phyloP scores from a whole-genome alignment of 2,113 vertebrate species.

The Epinephelus cyanopodus region DNA sequence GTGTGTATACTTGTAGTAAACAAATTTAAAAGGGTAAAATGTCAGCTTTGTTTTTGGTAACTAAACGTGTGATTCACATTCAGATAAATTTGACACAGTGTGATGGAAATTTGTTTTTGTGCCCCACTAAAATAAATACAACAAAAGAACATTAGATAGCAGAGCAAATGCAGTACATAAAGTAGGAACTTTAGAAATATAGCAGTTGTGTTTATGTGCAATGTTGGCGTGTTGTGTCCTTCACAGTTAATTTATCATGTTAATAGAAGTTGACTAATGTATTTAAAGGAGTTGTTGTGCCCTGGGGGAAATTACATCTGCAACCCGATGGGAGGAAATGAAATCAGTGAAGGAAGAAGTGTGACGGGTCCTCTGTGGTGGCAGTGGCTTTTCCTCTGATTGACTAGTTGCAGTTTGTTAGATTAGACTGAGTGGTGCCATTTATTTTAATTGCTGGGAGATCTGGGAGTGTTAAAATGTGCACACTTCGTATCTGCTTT shows the following conservation, averaged over 20 bases:
- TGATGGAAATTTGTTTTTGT: neutral
- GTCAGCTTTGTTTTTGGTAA: conserved; percentile 27
- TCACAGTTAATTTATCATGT: conserved; percentile 25
- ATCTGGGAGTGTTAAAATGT: neutral
- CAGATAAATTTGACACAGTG: neutral
- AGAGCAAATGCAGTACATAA: neutral
- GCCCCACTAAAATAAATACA: neutral
- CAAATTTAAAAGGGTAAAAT: conserved; percentile 42
- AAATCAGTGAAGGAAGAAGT: conserved; percentile 14
- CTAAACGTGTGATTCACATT: conserved; percentile 6
- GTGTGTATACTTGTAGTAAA: conserved; percentile 19
- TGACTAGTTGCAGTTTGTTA: conserved; percentile 4
- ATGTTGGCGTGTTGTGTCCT: neutral
- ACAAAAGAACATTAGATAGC: neutral
- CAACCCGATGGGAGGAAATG: conserved; percentile 8
- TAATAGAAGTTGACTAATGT: conserved; percentile 19
- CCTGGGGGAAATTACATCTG: conserved; percentile 9
- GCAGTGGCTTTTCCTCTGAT: conserved; percentile 12
- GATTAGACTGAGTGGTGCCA: conserved; percentile 16
- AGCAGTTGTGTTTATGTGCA: neutral
- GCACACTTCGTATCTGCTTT: neutral
- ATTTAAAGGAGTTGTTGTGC: conserved; percentile 4
- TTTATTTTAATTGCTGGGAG: conserved; percentile 8
- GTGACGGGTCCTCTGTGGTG: neutral
- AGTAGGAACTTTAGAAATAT: neutral